phyloP scores from a whole-genome alignment of 92 coral and sea anemone genomes.

The Pocillopora grandis region DNA sequence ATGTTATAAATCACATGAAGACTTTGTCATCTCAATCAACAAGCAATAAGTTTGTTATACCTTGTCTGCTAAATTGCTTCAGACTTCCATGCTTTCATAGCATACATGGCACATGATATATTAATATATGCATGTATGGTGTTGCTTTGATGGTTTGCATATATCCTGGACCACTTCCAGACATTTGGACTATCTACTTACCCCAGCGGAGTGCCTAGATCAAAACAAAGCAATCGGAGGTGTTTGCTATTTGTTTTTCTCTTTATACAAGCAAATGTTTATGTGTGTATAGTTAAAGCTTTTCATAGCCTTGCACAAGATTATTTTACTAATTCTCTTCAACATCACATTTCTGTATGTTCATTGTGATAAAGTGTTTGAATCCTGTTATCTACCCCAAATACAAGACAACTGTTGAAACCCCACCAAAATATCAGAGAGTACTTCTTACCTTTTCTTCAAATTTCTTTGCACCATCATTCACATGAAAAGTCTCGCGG shows the following conservation, averaged over 20 bases:
- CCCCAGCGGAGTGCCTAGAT: background rate
- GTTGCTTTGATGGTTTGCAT: background rate
- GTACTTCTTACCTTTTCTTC: background rate
- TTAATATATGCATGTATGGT: background rate
- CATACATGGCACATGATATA: background rate
- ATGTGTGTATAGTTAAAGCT: background rate
- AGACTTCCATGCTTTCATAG: background rate
- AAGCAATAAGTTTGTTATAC: background rate
- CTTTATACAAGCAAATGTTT: background rate
- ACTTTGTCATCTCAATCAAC: background rate
- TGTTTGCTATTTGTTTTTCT: background rate
- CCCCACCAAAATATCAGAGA: no score
- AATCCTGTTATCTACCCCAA: no score
- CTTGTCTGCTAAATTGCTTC: background rate
- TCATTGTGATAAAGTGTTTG: no score
- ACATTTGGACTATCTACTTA: background rate
- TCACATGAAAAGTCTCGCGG: background rate
- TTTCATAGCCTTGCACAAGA: background rate
- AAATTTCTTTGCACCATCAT: background rate
- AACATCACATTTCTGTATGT: no score
- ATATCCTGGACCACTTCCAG: background rate
- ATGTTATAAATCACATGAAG: no score
- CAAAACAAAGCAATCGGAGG: background rate
- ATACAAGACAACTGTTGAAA: no score
- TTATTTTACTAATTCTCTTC: no score